phyloP scores from a whole-genome alignment of 2,797 vertebrate species.

The Pteropus rufus region DNA sequence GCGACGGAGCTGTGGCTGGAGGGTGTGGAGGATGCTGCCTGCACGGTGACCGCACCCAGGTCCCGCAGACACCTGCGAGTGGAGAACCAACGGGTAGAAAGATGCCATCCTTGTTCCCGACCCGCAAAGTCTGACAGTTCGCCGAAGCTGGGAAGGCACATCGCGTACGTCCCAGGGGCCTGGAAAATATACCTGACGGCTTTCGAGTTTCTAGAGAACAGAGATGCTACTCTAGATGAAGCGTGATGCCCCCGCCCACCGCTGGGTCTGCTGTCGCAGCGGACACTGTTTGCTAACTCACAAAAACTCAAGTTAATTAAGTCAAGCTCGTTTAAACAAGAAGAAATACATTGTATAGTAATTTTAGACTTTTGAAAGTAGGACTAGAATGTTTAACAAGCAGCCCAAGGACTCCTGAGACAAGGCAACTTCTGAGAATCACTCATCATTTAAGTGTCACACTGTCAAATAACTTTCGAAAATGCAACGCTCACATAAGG shows the following conservation, averaged over 20 bases:
- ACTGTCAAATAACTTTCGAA: background rate
- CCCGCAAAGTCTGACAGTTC: accelerated
- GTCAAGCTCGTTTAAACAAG: background rate
- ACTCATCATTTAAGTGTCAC: background rate
- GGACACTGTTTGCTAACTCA: background rate
- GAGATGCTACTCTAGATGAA: accelerated
- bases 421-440: background rate
- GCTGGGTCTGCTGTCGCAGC: background rate
- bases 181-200: background rate
- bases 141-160: background rate
- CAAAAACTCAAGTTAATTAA: background rate
- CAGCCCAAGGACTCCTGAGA: background rate
- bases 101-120: background rate
- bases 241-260: too few relatives aligned
- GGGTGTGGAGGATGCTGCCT: background rate
- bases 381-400: background rate
- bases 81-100: background rate
- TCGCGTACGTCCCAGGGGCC: background rate
- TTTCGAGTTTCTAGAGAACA: background rate
- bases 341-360: background rate
- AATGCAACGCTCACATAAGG: background rate
- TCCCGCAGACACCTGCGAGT: too few relatives aligned
- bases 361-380: background rate
- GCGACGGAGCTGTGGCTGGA: background rate
- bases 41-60: accelerated